Evolutionary conservation across 2,797 vertebrate species (phyloP), one percentile per base, ranked within the genome.

Genomic region (Arremon brunneinucha): DNA sequence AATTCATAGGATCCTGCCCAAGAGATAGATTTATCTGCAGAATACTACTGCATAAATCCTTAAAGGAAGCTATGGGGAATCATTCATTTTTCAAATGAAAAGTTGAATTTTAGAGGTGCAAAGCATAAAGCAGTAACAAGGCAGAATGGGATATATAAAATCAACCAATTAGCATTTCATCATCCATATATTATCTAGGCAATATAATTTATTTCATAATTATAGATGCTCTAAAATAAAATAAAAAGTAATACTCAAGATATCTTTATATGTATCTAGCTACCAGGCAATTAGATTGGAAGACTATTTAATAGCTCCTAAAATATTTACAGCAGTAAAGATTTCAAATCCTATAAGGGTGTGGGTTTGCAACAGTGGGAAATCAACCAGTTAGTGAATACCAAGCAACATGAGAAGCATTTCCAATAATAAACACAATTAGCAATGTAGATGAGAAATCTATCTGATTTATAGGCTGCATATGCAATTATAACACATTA

Each of bases 371-470:
- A 82, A 84, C 83, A 77, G 55, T 91, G 91, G 85, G 84, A 96
- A 96, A 95, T 90, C 91, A 96, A 94, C 59, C 69, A 84, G 90
- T 93, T 67, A 92, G 64, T 87, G 93, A 95, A 95, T 65, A 95
- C 46, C 7, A 52, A 95, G 76, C 56, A 93, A 92, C 95, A 93
- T 87, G 72, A 96, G 96, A 71, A 96, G 82, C 50, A 85, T 55
- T 96, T 97, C 89, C 63, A 95, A 95, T 96, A 95, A 93, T 95
- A 97, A 96, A 93, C 82, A 88, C 65, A 95, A 91, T 97, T 97
- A 95, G 88, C 89, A 94, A 93, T 75, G 50, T 67, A 93, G 60
- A 86, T 74, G 34, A 75, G 89, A 87, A 94, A 91, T 85, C 32
- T 62, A 72, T 91, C 90, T 97, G 91, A 96, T 98, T 97, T 97